These are phyloP conservation scores for Microtus montanus DNA, from an alignment of 2,113 vertebrate genomes.

Conservation along the genomic window DNA sequence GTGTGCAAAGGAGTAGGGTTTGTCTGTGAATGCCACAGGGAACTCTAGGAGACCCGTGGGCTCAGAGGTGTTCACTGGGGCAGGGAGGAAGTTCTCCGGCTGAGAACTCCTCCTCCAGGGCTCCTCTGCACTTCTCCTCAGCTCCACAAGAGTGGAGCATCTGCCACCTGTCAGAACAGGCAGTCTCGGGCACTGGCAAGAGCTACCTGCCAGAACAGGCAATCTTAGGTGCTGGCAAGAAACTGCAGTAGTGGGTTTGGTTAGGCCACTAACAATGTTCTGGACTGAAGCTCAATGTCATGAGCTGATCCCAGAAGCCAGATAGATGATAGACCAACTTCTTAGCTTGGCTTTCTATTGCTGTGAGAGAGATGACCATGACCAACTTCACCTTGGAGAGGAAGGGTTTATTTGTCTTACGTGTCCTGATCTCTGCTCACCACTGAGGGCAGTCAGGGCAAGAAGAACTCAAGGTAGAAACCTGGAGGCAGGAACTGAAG, in stretches of 20 bases:
- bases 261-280: rapidly evolving
- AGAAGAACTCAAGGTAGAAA: background rate
- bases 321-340: background rate
- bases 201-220: background rate
- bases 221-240: background rate
- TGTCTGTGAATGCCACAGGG: rapidly evolving
- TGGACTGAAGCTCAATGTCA: background rate
- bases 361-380: too few species aligned
- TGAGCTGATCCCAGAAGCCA: too few species aligned
- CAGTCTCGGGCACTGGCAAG: background rate
- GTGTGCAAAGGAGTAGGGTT: rapidly evolving
- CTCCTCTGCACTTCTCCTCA: background rate
- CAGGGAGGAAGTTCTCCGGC: background rate
- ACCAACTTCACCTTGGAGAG: background rate
- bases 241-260: rapidly evolving
- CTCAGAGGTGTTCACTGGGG: background rate
- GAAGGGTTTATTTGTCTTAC: background rate
- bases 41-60: background rate
- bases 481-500: background rate
- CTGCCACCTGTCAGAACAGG: background rate
- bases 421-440: background rate
- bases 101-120: background rate
- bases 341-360: background rate
- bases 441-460: background rate
- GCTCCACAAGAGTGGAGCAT: background rate